A percentile compares a stretch with the other conserved stretches of the same genome.
Evolutionary conservation across 2,113 vertebrate species (phyloP).

Genomic region (Seriola rivoliana): DNA sequence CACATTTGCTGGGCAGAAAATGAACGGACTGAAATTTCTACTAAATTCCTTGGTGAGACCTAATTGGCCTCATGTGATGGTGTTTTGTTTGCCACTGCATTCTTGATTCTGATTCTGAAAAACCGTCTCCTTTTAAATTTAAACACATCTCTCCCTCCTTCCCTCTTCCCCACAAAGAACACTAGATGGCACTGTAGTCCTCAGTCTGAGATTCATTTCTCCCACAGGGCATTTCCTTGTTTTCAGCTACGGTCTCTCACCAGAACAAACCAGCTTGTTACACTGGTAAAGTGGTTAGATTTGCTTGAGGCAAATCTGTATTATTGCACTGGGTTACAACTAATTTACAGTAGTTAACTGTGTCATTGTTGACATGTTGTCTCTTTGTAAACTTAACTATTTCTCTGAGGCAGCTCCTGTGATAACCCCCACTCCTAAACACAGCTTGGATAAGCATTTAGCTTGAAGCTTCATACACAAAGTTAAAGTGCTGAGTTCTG

Average conservation of each 20-base stretch:
- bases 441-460: background rate
- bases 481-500: slow-evolving; percentile 32
- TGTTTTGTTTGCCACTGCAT: background rate
- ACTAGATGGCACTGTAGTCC: background rate
- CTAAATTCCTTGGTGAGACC: no score
- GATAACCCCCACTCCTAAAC: no score
- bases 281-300: background rate
- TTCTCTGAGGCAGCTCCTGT: no score
- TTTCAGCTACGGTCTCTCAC: background rate
- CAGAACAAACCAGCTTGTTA: background rate
- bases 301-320: background rate
- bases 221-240: no score
- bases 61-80: no score
- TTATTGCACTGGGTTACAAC: background rate
- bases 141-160: no score
- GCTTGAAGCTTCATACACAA: background rate
- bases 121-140: no score
- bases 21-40: no score
- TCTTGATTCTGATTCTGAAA: no score
- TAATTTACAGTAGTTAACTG: background rate
- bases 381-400: no score
- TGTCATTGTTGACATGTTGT: background rate
- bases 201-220: background rate
- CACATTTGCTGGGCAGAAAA: no score
- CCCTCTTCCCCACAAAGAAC: background rate